Evolutionary conservation across 2,113 vertebrate species (phyloP), one percentile per base, ranked within the genome.

Genomic region (Dasyurus viverrinus): DNA sequence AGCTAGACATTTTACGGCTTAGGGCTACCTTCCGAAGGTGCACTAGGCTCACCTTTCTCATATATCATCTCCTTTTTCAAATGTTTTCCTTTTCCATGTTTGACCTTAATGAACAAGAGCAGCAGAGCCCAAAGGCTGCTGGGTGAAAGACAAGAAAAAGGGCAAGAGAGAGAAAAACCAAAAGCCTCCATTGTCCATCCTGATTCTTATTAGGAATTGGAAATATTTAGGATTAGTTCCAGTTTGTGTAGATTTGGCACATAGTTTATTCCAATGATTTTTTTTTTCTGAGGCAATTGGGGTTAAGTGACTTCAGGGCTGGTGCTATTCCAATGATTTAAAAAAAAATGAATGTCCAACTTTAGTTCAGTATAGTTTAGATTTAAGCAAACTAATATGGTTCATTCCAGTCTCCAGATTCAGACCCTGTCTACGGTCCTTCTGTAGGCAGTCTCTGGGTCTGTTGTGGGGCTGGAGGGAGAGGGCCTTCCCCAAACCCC

Each of bases 161-260:
- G 8, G n/a, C 19, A 16, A 8, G 36, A 11, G 36, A 47, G 26
- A 89, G 27, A 92, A 22, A 89, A 90, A 57, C 91, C 30, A 42
- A 48, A 5, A 46, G 42, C 10, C 42, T 53, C 30, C 90, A 89
- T 19, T 4, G 36, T 91, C 68, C 90, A 76, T 60, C 47, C 89
- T 57, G 1, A 53, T 84, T 46, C 36, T 53, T 53, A 30, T 27
- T 0, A 14, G n/a, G 12, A 76, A 42, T 27, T 55, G 22, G 4
- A 46, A 36, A 42, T 84, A 42, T 42, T 84, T 42, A 84, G 91
- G 90, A 97, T 90, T 89, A 57, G 90, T 97, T 97, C 94, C 97
- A 93, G 55, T 94, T n/a, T 54, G 97, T 97, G 97, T 84, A 97
- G 84, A 52, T 76, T 93, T 36, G 26, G 68, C 96, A 27, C 24